phyloP scores from a whole-genome alignment of 2,888 invertebrate genomes.

The Ethmia dodecea region DNA sequence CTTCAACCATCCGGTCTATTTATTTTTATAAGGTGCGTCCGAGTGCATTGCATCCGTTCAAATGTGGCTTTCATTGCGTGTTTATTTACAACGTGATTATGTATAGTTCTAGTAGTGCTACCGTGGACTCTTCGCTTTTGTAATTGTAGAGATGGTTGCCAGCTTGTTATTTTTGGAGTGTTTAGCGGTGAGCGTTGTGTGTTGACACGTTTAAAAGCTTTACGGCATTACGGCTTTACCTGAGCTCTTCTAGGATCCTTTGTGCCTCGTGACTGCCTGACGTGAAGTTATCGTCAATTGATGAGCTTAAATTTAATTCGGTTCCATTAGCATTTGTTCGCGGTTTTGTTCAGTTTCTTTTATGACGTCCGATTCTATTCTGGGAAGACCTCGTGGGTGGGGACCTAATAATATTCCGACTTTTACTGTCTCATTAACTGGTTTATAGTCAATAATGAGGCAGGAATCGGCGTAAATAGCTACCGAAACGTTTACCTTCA shows the following conservation, averaged over 20 bases:
- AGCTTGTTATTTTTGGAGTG: conserved; percentile 50
- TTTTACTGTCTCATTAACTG: conserved; percentile 49
- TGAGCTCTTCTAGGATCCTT: neutral
- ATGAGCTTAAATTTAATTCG: conserved; percentile 45
- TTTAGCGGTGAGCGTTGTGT: conserved; percentile 36
- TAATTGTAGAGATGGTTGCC: conserved; percentile 39
- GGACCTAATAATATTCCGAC: conserved; percentile 39
- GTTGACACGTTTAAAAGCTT: conserved; percentile 34
- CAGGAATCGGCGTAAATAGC: conserved; percentile 27
- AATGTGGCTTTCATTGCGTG: conserved; percentile 24
- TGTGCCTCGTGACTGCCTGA: conserved; percentile 23
- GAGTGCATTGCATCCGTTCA: conserved; percentile 35
- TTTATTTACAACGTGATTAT: conserved; percentile 37
- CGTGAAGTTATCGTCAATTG: conserved; percentile 14
- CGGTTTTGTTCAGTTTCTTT: conserved; percentile 45
- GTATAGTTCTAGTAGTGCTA: conserved; percentile 27
- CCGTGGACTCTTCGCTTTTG: conserved; percentile 28
- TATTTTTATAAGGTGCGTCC: conserved; percentile 45
- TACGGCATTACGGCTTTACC: neutral
- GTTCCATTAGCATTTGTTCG: conserved; percentile 48
- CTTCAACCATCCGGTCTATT: conserved; percentile 38
- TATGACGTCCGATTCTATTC: conserved; percentile 57
- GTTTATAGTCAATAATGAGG: conserved; percentile 38
- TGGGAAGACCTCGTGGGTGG: conserved; percentile 52
- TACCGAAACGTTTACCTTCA: conserved; percentile 25